Evolutionary conservation across 2,113 vertebrate species (phyloP), one percentile per base, ranked within the genome.

Genomic region (Colistium nudipinnis): DNA sequence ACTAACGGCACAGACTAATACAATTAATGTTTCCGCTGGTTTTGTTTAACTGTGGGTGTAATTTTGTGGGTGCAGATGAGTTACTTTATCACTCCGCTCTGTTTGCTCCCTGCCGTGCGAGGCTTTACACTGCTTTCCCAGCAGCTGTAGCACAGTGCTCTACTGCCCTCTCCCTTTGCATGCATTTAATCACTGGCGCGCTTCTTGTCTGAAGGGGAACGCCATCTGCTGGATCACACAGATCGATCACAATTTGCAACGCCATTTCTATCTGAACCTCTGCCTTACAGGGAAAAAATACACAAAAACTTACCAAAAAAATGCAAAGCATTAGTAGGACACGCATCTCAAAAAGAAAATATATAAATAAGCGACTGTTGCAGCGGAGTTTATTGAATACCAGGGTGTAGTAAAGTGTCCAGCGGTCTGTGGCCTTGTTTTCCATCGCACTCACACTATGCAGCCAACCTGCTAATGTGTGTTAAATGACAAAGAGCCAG

Each of bases 151-250:
- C 44, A 35, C 61, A 60, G 83, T 63, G 1, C 83, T 87, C 78
- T 87, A 44, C 87, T 86, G 81, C 87, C 83, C 83, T 74, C 83
- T 84, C 38, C 14, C 78, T 80, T 59, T 24, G 4, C 52, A 30
- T 28, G 7, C 1, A 45, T 35, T 43, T 14, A 9, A 76, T 53
- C 70, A 62, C 80, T 25, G n/a, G 17, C 16, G 19, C 1, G 16
- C 19, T 6, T 52, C 51, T 51, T 3, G 4, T 27, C 31, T 48
- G 36, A 28, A 28, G 14, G 3, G 1, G 6, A 8, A 13, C 49
- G 53, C 87, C 83, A 73, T 70, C 87, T 90, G 71, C 82, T 89
- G 89, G 81, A 7, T 1, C 13, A 38, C 11, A 25, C 31, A 41
- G n/a, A 20, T 19, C 10, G 20, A 7, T 47, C 6, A 1, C 31